These are phyloP conservation scores for Ostrea denselamellosa DNA, from an alignment of 1,140 invertebrate genomes.

Conservation along the genomic window DNA sequence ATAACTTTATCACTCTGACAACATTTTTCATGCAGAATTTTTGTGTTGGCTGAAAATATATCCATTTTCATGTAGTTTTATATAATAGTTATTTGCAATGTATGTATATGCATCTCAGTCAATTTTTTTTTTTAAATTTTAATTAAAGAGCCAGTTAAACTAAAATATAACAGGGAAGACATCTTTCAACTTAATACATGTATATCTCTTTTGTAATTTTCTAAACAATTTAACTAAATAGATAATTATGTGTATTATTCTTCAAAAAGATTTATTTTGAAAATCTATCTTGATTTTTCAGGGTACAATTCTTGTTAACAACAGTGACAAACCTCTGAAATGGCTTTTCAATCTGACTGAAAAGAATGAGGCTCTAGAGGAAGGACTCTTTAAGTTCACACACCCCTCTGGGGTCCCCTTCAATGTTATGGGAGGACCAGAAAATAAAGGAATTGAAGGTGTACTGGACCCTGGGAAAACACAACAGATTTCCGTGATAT, in stretches of 20 bases:
- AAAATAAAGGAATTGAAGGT: slow-evolving; percentile 71
- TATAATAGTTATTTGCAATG: too few species aligned
- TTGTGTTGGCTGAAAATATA: too few species aligned
- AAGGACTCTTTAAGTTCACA: slow-evolving; percentile 76
- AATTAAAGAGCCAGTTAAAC: too few species aligned
- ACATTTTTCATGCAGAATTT: too few species aligned
- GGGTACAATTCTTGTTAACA: slow-evolving; percentile 74
- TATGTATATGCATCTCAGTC: too few species aligned
- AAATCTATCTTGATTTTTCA: slow-evolving; percentile 51
- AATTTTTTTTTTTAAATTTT: too few species aligned
- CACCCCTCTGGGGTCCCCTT: slow-evolving; percentile 73
- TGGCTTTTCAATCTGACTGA: slow-evolving; percentile 75
- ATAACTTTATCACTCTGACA: too few species aligned
- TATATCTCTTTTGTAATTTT: too few species aligned
- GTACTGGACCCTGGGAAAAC: slow-evolving; percentile 73
- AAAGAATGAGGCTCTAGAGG: slow-evolving; percentile 67
- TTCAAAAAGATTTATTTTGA: neutral
- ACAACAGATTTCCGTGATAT: slow-evolving; percentile 71
- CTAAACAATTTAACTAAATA: too few species aligned
- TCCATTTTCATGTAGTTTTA: too few species aligned
- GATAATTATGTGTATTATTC: neutral
- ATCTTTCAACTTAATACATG: too few species aligned
- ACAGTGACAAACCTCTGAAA: slow-evolving; percentile 70
- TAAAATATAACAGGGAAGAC: too few species aligned
- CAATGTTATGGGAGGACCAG: slow-evolving; percentile 49